These are phyloP conservation scores for Euwallacea fornicatus DNA, from an alignment of 1,140 invertebrate species.

Conservation along the genomic window DNA sequence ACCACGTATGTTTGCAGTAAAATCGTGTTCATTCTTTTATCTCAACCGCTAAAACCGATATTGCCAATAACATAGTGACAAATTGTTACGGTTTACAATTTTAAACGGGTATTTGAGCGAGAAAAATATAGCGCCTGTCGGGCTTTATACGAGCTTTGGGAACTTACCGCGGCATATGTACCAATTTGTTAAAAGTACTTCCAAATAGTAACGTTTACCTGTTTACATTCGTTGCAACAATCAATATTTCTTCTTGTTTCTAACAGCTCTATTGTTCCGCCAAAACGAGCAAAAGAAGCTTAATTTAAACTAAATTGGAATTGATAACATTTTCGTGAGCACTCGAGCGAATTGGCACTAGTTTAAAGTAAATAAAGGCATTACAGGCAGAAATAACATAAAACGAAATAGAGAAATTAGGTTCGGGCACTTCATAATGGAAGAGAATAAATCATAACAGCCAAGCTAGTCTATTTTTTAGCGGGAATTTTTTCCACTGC, in stretches of 20 bases:
- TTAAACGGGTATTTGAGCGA: slow-evolving; percentile 23
- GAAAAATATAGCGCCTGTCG: slow-evolving; percentile 22
- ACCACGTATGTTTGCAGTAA: slow-evolving; percentile 31
- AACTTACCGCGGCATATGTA: no score
- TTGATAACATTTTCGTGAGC: slow-evolving; percentile 14
- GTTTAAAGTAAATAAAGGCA: slow-evolving; percentile 33
- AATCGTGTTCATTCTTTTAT: slow-evolving; percentile 35
- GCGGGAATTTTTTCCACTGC: slow-evolving; percentile 23
- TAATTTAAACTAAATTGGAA: slow-evolving; percentile 16
- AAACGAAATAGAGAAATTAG: slow-evolving; percentile 29
- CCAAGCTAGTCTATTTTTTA: slow-evolving; percentile 32
- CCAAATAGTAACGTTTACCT: no score
- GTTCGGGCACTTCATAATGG: slow-evolving; percentile 25
- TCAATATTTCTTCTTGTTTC: no score
- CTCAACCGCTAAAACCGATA: slow-evolving; percentile 34
- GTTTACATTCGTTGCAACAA: no score
- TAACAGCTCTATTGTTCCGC: no score
- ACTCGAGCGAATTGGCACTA: slow-evolving; percentile 10
- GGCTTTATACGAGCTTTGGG: neutral
- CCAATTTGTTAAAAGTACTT: no score
- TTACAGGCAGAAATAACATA: slow-evolving; percentile 23
- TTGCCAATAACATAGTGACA: slow-evolving; percentile 34
- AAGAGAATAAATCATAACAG: slow-evolving; percentile 30
- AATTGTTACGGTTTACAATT: slow-evolving; percentile 34
- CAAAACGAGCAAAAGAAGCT: slow-evolving; percentile 8